Base-by-base conservation (phyloP, 2,888 invertebrate species). In the Amorpha juglandis region DNA sequence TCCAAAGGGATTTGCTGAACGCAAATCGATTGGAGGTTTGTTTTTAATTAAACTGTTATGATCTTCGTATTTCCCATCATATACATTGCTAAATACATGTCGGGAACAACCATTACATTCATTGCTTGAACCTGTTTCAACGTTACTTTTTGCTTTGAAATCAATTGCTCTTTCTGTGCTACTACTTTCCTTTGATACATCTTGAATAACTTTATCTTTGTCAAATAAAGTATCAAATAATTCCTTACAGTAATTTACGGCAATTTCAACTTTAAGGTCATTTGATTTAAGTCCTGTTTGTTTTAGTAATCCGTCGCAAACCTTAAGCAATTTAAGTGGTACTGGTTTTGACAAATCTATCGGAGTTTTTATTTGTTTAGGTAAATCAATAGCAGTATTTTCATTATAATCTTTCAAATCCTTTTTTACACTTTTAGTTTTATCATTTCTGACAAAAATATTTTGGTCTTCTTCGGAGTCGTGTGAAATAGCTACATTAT, bases 201-300 rank as follows among this genome's bases (percentile, higher is more conserved):
- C 38, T 58, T 19, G 19, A 9, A 1, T 6, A 35, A n/a, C 33
- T 1, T 12, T 19, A 7, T 58, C 58, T 19, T 12, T 58, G 1
- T 58, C 19, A 38, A 38, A 19, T 58, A 58, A 0, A 12, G 58
- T 19, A 42, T 58, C 42, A 6, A 58, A 12, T 58, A 58, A 42
- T 16, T 58, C 58, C 6, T 42, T 58, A 38, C 58, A 58, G 19
- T 58, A 58, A 42, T 42, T 16, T 4, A 58, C n/a, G 12, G 58
- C 58, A 38, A 58, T 19, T 42, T 58, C 58, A 19, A 58, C n/a
- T 19, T 58, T 58, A 38, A 58, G 12, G 19, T 58, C 38, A 58
- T 19, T 11, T 8, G 16, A 16, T 38, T 55, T 38, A 16, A 55
- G 38, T 11, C 9, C 9, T 55, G 55, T 38, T 16, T 38, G 11